Evolutionary conservation across 2,888 invertebrate genomes (phyloP).

Genomic region (Orchesella flavescens): DNA sequence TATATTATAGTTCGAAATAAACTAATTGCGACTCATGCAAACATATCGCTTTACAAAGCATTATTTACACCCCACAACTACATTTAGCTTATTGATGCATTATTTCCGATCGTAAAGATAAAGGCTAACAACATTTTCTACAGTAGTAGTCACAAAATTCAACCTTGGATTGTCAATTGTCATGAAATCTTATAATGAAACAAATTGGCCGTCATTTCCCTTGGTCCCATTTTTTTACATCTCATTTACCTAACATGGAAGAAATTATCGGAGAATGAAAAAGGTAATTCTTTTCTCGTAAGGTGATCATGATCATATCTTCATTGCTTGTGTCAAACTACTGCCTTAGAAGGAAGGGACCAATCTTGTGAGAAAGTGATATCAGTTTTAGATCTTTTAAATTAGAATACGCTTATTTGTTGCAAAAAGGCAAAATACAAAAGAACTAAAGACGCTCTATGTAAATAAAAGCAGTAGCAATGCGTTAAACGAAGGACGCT

Average conservation of each 20-base stretch:
- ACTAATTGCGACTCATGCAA: no score
- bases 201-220: slow-evolving; percentile 1
- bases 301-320: slow-evolving; percentile 29
- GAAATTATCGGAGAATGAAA: slow-evolving; percentile 10
- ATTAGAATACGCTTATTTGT: background rate
- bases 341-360: slow-evolving; percentile 48
- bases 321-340: slow-evolving; percentile 35
- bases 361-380: slow-evolving; percentile 4
- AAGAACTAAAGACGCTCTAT: no score
- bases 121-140: no score
- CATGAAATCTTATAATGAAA: background rate
- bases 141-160: no score
- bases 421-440: no score
- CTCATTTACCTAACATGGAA: slow-evolving; percentile 22
- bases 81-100: no score
- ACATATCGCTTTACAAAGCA: no score
- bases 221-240: slow-evolving; percentile 21
- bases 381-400: slow-evolving; percentile 23
- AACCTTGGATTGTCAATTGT: background rate
- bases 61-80: no score
- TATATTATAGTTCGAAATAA: no score
- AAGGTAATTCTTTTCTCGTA: slow-evolving; percentile 24
- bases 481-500: no score
- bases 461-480: no score
- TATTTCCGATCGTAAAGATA: no score